phyloP scores from a whole-genome alignment of 92 coral and sea anemone species.

The Virgularia gustaviana region DNA sequence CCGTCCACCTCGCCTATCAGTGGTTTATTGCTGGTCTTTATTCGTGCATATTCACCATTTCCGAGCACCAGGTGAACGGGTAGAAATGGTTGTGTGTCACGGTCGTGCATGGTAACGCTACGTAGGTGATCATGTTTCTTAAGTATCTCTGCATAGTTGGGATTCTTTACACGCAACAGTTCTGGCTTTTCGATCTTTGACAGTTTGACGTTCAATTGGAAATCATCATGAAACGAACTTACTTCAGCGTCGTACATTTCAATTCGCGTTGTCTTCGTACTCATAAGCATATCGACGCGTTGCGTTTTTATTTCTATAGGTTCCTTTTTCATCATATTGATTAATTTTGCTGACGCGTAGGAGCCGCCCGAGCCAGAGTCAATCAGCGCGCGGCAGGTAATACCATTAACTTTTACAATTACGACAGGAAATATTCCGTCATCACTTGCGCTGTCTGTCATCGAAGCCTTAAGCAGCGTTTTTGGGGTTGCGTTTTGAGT shows the following conservation, averaged over 20 bases:
- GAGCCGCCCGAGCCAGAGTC: conserved; percentile 9
- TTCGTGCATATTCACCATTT: conserved; percentile 30
- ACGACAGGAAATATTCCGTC: not conserved
- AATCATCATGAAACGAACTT: not conserved
- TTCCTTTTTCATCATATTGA: not conserved
- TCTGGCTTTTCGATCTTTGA: conserved; percentile 22
- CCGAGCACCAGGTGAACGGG: conserved; percentile 33
- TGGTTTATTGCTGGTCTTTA: conserved; percentile 15
- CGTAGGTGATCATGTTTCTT: conserved; percentile 13
- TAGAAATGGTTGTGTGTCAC: not conserved
- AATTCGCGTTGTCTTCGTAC: not conserved
- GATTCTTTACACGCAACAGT: conserved; percentile 5
- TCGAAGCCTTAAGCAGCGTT: not conserved
- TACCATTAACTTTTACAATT: not conserved
- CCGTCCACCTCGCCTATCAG: conserved; percentile 16
- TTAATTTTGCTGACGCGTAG: not conserved
- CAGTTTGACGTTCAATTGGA: conserved; percentile 3
- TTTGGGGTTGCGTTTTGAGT: too few relatives aligned
- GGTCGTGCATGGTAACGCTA: conserved; percentile 1
- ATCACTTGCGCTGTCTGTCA: not conserved
- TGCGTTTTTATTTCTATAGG: conserved; percentile 2
- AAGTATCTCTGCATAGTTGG: not conserved
- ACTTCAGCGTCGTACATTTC: conserved; percentile 3
- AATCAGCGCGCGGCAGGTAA: conserved; percentile 5
- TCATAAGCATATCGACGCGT: conserved; percentile 4